Evolutionary conservation across 2,797 vertebrate species (phyloP).

Genomic region (Clarias platycephalus): DNA sequence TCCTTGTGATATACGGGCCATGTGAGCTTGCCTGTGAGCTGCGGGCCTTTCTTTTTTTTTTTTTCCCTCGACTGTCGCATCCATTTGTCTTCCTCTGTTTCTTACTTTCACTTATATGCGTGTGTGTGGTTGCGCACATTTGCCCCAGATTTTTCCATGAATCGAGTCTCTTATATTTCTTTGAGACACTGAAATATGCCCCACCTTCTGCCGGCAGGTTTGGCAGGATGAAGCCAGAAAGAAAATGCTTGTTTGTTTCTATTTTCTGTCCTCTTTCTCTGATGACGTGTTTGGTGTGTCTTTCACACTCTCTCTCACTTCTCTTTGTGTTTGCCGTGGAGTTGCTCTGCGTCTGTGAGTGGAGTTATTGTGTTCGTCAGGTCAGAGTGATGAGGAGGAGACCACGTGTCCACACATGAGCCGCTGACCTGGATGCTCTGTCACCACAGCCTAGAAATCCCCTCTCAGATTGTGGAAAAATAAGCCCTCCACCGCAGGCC

Average conservation of each 20-base stretch:
- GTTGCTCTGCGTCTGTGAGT: constrained; percentile 10
- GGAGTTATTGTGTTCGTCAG: constrained; percentile 32
- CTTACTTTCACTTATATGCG: background rate
- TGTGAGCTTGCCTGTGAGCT: constrained; percentile 2
- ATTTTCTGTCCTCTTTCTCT: constrained; percentile 3
- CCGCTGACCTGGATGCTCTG: background rate
- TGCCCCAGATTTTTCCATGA: constrained; percentile 48
- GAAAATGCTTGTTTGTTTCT: constrained; percentile 15
- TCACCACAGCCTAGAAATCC: background rate
- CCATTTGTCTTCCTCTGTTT: constrained; percentile 17
- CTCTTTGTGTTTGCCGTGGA: background rate
- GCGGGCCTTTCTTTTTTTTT: background rate
- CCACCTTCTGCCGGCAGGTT: background rate
- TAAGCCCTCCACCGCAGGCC: background rate
- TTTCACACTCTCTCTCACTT: background rate
- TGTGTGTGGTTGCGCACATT: constrained; percentile 13
- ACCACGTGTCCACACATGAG: constrained; percentile 1
- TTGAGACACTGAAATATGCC: constrained; percentile 27
- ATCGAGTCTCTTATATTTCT: constrained; percentile 30
- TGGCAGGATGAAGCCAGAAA: background rate
- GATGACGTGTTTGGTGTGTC: background rate
- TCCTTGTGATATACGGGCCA: constrained; percentile 17
- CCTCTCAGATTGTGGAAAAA: background rate
- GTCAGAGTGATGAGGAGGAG: constrained; percentile 24
- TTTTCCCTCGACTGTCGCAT: background rate